Base-by-base conservation (phyloP, 2,797 vertebrate genomes). In the Aselliscus stoliczkanus region DNA sequence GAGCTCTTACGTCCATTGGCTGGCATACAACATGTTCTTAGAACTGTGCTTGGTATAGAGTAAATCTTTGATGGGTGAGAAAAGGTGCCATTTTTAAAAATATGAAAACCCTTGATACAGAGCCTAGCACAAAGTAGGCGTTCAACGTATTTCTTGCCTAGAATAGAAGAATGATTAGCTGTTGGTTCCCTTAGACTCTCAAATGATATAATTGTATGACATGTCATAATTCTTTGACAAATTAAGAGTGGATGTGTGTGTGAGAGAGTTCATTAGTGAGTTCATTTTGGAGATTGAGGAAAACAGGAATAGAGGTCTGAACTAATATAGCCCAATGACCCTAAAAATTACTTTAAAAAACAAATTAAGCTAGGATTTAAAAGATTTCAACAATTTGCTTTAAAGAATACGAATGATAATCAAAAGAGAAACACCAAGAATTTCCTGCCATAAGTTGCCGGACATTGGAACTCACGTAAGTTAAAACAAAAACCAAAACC, bases 381-480 rank as follows among this genome's bases (percentile, higher is more conserved):
- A 93, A 95, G 29, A 87, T 39, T 52, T 92, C 79, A 96, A 73
- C 14, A 88, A 96, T 31, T 44, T 80, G 42, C 15, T 97, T 96
- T 72, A 92, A 93, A 95, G 90, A 44, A 93, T 20, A 94, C 90
- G 81, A 69, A 92, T 60, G 70, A 90, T 60, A 47, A 67, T 90
- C 47, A 94, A 0, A 96, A 67, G 10, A 97, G 60, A 54, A 96
- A 96, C 14, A 65, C 56, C 90, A 96, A 91, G 54, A 92, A 90
- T 90, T 80, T 21, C 82, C 56, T 95, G 56, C 23, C 13, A 88
- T n/a, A 70, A 65, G 34, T 85, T 34, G 62, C 88, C 85, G 90
- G 85, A 23, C 44, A 83, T 90, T 29, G 8, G 42, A 70, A 58
- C 58, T 97, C 73, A 93, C 42, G 88, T 95, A 93, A 65, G 96